A percentile compares a stretch with the other conserved stretches of the same genome.
Conservation (phyloP, 2,888 invertebrate genomes). For the Melanophora roralis region DNA sequence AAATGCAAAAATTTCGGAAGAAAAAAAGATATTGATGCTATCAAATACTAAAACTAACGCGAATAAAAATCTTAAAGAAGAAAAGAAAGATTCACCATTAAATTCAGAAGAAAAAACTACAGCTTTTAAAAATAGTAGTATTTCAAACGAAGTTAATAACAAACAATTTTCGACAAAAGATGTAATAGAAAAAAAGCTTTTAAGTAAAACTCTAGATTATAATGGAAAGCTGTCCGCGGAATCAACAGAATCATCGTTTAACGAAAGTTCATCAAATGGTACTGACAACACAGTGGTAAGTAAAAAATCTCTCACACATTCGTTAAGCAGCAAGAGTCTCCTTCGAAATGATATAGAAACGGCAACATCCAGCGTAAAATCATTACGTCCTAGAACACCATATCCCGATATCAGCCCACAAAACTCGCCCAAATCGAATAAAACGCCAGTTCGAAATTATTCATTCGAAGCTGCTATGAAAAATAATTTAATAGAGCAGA, state of each 20-base stretch:
- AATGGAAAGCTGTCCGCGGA: conserved; percentile 1
- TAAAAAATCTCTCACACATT: conserved; percentile 66
- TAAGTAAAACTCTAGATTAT: not conserved
- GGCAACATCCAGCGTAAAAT: conserved; percentile 63
- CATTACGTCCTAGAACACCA: conserved; percentile 73
- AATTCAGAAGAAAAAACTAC: not conserved
- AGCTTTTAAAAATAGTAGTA: not conserved
- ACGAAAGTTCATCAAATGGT: conserved; percentile 3
- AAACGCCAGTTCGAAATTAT: conserved; percentile 70
- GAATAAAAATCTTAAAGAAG: not conserved
- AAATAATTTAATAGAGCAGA: conserved; percentile 70
- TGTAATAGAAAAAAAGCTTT: not conserved
- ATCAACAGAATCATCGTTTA: conserved; percentile 15
- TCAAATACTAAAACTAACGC: conserved; percentile 63
- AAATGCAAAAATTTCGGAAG: not conserved
- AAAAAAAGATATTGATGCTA: not conserved
- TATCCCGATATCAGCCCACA: conserved; percentile 72
- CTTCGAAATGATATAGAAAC: conserved; percentile 58
- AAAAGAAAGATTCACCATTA: not conserved
- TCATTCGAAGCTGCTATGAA: conserved; percentile 71
- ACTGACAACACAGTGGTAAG: conserved; percentile 43
- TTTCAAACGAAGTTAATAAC: not conserved
- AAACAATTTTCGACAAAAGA: too few species aligned
- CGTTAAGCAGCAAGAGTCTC: conserved; percentile 67
- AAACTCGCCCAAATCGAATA: conserved; percentile 69